phyloP scores from a whole-genome alignment of 2,888 invertebrate genomes.

The Eilema griseolum region DNA sequence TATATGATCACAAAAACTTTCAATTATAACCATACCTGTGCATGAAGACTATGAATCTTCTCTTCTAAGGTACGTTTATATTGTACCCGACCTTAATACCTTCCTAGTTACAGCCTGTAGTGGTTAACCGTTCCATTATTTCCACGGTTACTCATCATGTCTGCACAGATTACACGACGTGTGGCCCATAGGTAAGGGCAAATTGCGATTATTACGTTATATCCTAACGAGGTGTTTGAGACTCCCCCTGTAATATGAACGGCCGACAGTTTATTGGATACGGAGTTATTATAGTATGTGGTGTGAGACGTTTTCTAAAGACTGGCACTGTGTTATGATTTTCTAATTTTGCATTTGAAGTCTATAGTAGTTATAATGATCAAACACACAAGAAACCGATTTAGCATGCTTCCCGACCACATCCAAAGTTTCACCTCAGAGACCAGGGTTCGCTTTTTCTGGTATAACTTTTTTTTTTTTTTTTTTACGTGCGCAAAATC shows the following conservation, averaged over 20 bases:
- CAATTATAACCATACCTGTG: not conserved
- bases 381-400: not conserved
- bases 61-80: not conserved
- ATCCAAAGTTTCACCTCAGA: too few relatives aligned
- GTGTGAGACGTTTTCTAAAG: constrained; percentile 5
- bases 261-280: constrained; percentile 37
- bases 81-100: not conserved
- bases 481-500: too few relatives aligned
- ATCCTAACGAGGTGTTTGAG: constrained; percentile 67
- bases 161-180: constrained; percentile 49
- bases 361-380: not conserved
- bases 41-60: not conserved
- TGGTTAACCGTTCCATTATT: constrained; percentile 49
- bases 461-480: too few relatives aligned
- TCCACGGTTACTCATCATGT: constrained; percentile 60
- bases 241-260: constrained; percentile 62
- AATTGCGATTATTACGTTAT: constrained; percentile 71
- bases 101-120: constrained; percentile 25
- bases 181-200: constrained; percentile 63
- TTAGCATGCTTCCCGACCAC: too few relatives aligned
- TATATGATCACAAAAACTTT: not conserved
- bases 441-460: too few relatives aligned
- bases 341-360: constrained; percentile 5
- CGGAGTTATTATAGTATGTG: constrained; percentile 19
- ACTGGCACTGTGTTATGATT: not conserved